Base-by-base conservation (phyloP, 2,113 vertebrate species). In the Brachypteracias leptosomus region DNA sequence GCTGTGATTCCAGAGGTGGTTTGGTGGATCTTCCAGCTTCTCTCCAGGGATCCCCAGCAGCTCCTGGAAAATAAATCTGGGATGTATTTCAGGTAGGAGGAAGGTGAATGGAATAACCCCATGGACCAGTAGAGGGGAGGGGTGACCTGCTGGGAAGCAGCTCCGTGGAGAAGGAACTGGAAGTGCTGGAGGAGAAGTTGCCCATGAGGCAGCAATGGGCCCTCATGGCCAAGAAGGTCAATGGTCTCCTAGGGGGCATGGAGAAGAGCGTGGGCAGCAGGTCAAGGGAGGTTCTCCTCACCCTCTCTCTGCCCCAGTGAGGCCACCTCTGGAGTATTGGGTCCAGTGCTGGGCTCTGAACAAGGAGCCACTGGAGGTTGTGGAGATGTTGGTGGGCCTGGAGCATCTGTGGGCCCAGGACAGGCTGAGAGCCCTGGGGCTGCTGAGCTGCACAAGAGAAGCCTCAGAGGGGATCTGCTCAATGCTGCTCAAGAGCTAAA, bases 51-150 rank as follows among this genome's bases (percentile, higher is more conserved):
- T 42, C 14, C 14, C 26, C 17, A 19, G 61, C 36, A 28, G 61
- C 61, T 28, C 36, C 35, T 40, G 61, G 61, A 35, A 58, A 3
- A 7, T 1, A 13, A 5, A 14, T 7, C 58, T 6, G 29, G 47
- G 19, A 24, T 1, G 6, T 2, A 1, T 20, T 57, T 11, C 11
- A 2, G 57, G 57, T 6, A 16, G 25, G 17, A 28, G 40, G 61
- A 26, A 28, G 61, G 16, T 28, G 25, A 16, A 25, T 35, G 24
- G 59, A 62, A 18, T 7, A 28, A 28, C 36, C 25, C 61, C 61
- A 35, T 62, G 59, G 24, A 16, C 36, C 61, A 28, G 61, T 5
- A 40, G 36, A 62, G 61, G 17, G 25, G 4, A 8, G 16, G 16
- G 36, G 9, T 25, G 10, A 62, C 35, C 35, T 38, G 59, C 59